phyloP scores from a whole-genome alignment of 2,888 invertebrate genomes.

The Oscheius sp. region DNA sequence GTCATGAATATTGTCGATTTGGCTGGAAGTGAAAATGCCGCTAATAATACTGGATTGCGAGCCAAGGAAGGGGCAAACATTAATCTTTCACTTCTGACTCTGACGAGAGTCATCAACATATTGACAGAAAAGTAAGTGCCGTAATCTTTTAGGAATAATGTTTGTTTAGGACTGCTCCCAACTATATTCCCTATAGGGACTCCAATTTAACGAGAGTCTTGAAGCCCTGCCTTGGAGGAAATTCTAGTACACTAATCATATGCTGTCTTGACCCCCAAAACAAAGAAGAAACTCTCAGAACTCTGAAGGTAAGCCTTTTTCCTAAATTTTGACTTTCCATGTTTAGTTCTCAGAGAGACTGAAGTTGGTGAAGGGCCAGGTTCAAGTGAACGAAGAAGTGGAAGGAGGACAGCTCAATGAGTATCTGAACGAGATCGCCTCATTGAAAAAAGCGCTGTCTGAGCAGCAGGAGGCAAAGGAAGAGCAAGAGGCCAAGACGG shows the following conservation, averaged over 20 bases:
- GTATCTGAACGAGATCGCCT: conserved; percentile 25
- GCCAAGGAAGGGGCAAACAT: conserved; percentile 28
- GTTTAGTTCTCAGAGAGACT: conserved; percentile 29
- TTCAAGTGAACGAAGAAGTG: conserved; percentile 8
- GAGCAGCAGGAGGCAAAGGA: no score
- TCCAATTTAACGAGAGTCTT: conserved; percentile 28
- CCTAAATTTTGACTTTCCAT: neutral
- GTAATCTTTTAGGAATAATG: neutral
- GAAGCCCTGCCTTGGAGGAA: conserved; percentile 30
- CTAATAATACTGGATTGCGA: neutral
- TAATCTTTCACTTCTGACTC: conserved; percentile 25
- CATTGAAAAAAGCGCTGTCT: conserved; percentile 8
- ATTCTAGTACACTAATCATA: conserved; percentile 21
- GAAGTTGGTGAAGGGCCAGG: conserved; percentile 25
- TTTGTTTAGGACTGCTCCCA: neutral
- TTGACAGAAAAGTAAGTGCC: conserved; percentile 19
- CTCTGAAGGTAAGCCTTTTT: conserved; percentile 13
- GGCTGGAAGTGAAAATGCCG: conserved; percentile 31
- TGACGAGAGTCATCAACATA: conserved; percentile 22
- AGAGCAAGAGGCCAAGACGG: no score
- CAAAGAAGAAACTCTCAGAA: conserved; percentile 15
- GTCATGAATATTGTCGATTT: conserved; percentile 30
- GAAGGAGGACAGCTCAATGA: conserved; percentile 25
- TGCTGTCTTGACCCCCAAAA: conserved; percentile 24
- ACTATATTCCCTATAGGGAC: conserved; percentile 26